phyloP scores from a whole-genome alignment of 2,888 invertebrate species.

The Lutraria lutraria region DNA sequence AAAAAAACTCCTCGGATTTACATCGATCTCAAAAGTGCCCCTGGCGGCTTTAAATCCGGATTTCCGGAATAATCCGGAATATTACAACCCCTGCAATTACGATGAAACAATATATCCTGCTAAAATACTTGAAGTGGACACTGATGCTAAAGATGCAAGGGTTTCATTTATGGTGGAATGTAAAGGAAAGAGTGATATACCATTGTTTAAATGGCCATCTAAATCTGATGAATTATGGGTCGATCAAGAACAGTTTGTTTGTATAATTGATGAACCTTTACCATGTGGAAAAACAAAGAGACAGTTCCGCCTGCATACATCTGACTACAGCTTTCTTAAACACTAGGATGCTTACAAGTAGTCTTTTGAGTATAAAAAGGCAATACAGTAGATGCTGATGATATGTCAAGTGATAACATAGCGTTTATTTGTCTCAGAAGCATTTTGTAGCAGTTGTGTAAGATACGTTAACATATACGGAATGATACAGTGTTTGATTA shows the following conservation, averaged over 20 bases:
- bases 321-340: slow-evolving; percentile 19
- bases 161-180: slow-evolving; percentile 20
- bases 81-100: too few relatives aligned
- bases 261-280: slow-evolving; percentile 5
- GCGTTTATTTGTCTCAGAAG: slow-evolving; percentile 4
- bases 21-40: too few relatives aligned
- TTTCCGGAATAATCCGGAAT: too few relatives aligned
- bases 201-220: slow-evolving; percentile 25
- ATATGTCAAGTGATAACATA: too few relatives aligned
- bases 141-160: background rate
- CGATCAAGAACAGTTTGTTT: background rate
- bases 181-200: background rate
- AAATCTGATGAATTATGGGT: slow-evolving; percentile 10
- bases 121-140: background rate
- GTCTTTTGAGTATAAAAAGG: background rate
- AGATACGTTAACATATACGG: slow-evolving; percentile 21
- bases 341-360: background rate
- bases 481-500: background rate
- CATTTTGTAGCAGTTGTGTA: background rate
- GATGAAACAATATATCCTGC: slow-evolving; percentile 18
- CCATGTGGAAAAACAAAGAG: slow-evolving; percentile 20
- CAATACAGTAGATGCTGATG: background rate
- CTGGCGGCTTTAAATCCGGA: too few relatives aligned
- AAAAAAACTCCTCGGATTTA: too few relatives aligned
- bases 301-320: slow-evolving; percentile 1